Evolutionary conservation across 2,888 invertebrate genomes (phyloP).

Genomic region (Lamellibrachia columna): DNA sequence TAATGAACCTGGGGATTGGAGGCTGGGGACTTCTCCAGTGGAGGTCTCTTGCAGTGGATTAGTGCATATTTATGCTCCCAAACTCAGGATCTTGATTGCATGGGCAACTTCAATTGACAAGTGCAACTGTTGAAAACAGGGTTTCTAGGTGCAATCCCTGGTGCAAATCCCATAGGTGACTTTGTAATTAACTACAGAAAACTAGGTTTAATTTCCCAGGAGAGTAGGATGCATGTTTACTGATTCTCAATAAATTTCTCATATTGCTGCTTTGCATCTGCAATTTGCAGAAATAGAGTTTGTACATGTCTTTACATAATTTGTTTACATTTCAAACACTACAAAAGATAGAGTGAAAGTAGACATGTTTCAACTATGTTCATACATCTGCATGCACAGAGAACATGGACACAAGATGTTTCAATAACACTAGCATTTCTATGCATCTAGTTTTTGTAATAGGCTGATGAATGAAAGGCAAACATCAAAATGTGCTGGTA

Average conservation of each 20-base stretch:
- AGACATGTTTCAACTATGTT: background rate
- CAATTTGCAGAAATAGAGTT: background rate
- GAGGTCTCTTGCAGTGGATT: background rate
- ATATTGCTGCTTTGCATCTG: background rate
- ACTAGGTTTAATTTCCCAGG: background rate
- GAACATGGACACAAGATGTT: background rate
- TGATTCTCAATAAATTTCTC: constrained; percentile 11
- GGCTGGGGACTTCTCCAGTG: background rate
- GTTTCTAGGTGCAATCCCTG: background rate
- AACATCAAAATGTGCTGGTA: background rate
- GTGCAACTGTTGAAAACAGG: background rate
- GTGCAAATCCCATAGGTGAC: background rate
- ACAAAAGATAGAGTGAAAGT: background rate
- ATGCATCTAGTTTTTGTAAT: background rate
- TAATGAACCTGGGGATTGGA: background rate
- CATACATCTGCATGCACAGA: background rate
- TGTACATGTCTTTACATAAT: background rate
- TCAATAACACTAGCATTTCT: background rate
- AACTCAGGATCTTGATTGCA: background rate
- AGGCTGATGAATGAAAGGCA: background rate
- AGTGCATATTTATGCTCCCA: background rate
- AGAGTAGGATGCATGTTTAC: background rate
- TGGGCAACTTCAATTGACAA: constrained; percentile 1
- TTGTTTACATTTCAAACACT: background rate
- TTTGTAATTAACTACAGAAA: background rate